Evolutionary conservation across 2,797 vertebrate species (phyloP).

Genomic region (Micromesistius poutassou): DNA sequence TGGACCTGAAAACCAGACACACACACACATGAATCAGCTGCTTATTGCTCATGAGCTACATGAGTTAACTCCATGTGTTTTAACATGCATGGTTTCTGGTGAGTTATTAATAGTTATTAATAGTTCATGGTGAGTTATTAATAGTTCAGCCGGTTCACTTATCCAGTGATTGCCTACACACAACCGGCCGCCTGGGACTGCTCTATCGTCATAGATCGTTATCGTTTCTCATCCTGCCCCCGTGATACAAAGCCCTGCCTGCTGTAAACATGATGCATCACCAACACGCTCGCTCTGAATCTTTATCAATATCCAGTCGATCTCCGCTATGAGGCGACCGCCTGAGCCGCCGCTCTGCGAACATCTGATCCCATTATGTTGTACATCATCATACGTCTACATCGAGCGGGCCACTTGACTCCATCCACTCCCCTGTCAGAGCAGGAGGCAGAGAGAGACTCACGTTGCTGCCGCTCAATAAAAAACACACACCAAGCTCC

Average conservation of each 20-base stretch:
- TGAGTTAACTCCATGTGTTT: background rate
- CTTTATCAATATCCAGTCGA: background rate
- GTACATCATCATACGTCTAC: background rate
- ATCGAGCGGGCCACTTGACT: background rate
- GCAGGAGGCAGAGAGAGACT: background rate
- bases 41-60: background rate
- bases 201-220: too few species aligned
- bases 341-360: background rate
- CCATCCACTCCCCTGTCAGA: background rate
- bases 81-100: background rate
- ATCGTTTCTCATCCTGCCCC: background rate
- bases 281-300: background rate
- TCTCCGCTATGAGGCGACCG: background rate
- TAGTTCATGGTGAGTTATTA: too few species aligned
- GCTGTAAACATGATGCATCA: background rate
- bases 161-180: background rate
- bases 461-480: background rate
- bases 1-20: slow-evolving; percentile 79
- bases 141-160: background rate
- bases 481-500: background rate
- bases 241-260: background rate
- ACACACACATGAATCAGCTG: background rate
- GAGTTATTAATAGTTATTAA: too few species aligned
- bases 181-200: background rate
- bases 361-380: background rate